Percentiles rank a stretch among this genome's conserved stretches.
Evolutionary conservation across 92 coral and sea anemone genomes (phyloP).

Genomic region (Zoanthus sansibaricus): DNA sequence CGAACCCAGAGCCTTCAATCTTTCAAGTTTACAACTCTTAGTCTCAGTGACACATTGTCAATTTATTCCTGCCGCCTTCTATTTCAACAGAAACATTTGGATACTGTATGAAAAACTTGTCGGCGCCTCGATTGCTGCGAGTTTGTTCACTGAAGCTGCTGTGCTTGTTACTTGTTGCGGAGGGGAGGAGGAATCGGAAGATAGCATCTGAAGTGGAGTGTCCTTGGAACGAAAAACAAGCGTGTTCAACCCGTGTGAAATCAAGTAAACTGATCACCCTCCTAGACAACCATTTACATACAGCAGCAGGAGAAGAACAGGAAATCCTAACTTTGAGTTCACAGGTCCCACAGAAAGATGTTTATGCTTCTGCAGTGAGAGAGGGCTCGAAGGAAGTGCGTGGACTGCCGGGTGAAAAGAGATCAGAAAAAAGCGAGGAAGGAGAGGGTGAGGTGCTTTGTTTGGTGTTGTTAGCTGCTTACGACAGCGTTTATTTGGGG

Average conservation of each 20-base stretch:
- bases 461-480: conserved; percentile 60
- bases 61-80: not conserved
- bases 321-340: conserved; percentile 4
- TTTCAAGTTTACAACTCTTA: too few relatives aligned
- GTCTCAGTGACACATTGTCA: not conserved
- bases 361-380: not conserved
- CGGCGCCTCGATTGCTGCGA: conserved; percentile 56
- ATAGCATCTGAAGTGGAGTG: conserved; percentile 5
- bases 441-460: conserved; percentile 73
- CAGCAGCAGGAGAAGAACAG: conserved; percentile 3
- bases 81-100: conserved; percentile 51
- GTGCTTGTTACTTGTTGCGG: conserved; percentile 71
- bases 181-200: conserved; percentile 76
- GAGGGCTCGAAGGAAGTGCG: conserved; percentile 4
- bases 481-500: conserved; percentile 58
- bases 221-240: conserved; percentile 1
- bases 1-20: too few relatives aligned
- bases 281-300: conserved; percentile 32
- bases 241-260: not conserved
- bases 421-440: not conserved
- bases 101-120: conserved; percentile 44
- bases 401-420: conserved; percentile 1
- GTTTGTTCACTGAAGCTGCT: conserved; percentile 73
- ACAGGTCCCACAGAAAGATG: not conserved
- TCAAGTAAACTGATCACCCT: conserved; percentile 41